Base-by-base conservation (phyloP, 2,888 invertebrate species). In the Orgyia antiqua region DNA sequence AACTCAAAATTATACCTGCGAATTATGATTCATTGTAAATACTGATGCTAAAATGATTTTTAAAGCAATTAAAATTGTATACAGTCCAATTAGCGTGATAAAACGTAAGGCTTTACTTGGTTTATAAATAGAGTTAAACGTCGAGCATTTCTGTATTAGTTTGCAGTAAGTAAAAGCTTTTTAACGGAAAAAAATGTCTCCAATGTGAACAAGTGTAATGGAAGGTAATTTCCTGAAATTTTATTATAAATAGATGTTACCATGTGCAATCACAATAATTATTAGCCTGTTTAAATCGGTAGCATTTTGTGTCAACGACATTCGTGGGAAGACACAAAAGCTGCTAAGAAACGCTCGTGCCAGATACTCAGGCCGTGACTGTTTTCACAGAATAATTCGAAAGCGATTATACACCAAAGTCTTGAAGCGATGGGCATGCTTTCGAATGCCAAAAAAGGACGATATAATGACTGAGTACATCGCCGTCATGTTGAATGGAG, bases 401-500 rank as follows among this genome's bases (percentile, higher is more conserved):
- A 51, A 38, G 39, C 41, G 47, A 50, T 55, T 55, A 51, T 56
- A 44, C 32, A 43, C 36, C 41, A 40, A 51, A 42, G 39, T 54
- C 44, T 8, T 42, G 35, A 30, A 36, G 34, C 44, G 45, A 46
- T 46, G 45, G 36, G 42, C 49, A 42, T 47, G 56, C 62, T 62
- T 63, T 65, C 61, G 47, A 63, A 59, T 52, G 32, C 60, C 62
- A 47, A 61, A 65, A 58, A 60, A 50, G 63, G 65, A 52, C 45
- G 51, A 54, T 38, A 39, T 51, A 56, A 49, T 58, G 55, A 53
- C 50, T 45, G 52, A 54, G 51, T 44, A 47, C 40, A 42, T 15
- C 6, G 52, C 42, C 45, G 41, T 36, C 31, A 38, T 38, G 31
- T 36, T 36, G 33, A 15, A 36, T 29, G 17, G 27, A 29, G 31